phyloP scores from a whole-genome alignment of 2,888 invertebrate genomes.

The Drosophila subquinaria region DNA sequence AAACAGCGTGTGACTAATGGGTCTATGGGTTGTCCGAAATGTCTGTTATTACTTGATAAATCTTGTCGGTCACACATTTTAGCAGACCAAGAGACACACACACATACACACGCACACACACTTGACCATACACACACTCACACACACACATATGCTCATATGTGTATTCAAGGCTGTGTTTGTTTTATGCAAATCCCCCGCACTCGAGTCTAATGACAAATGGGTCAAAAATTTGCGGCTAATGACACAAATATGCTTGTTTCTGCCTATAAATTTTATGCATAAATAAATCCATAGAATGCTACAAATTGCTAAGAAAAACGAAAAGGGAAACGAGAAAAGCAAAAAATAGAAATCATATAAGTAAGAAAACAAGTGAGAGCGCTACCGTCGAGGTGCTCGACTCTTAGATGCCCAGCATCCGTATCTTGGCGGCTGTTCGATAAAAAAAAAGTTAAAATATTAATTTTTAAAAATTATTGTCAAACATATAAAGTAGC shows the following conservation, averaged over 20 bases:
- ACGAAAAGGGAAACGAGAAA: constrained; percentile 1
- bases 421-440: neutral
- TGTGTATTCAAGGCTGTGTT: constrained; percentile 50
- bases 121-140: neutral
- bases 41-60: constrained; percentile 81
- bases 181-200: constrained; percentile 79
- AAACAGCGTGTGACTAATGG: constrained; percentile 81
- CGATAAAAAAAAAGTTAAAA: too few relatives aligned
- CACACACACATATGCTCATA: constrained; percentile 7
- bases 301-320: constrained; percentile 30
- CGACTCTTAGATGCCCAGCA: neutral
- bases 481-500: too few relatives aligned
- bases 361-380: neutral
- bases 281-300: constrained; percentile 68
- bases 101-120: constrained; percentile 10
- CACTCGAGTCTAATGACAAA: constrained; percentile 76
- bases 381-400: neutral
- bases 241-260: constrained; percentile 80
- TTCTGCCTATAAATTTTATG: constrained; percentile 76
- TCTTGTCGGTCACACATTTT: constrained; percentile 80
- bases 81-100: constrained; percentile 38
- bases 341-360: constrained; percentile 12
- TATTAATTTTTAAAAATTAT: too few relatives aligned
- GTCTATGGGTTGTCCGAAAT: constrained; percentile 82
- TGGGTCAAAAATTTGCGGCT: constrained; percentile 81